Evolutionary conservation across 2,888 invertebrate species (phyloP).

Genomic region (Euspilapteryx auroguttella): DNA sequence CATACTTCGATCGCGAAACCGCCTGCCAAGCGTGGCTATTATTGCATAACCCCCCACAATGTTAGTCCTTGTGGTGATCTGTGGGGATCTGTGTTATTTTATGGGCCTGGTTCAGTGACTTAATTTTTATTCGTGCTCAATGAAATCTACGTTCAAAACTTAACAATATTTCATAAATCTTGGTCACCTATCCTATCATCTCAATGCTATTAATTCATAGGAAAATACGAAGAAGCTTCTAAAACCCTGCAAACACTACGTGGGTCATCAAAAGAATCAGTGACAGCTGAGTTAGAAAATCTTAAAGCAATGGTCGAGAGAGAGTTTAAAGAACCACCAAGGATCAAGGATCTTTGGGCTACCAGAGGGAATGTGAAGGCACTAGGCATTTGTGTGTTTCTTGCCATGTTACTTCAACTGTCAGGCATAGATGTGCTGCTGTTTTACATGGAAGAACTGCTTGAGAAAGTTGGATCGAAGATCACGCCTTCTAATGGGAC

Average conservation of each 20-base stretch:
- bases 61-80: too few relatives aligned
- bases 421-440: conserved; percentile 80
- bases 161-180: too few relatives aligned
- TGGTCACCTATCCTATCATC: too few relatives aligned
- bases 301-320: conserved; percentile 32
- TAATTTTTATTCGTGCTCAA: too few relatives aligned
- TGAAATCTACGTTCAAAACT: too few relatives aligned
- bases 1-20: too few relatives aligned
- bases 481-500: conserved; percentile 68
- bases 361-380: conserved; percentile 73
- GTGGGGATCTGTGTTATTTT: too few relatives aligned
- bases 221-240: conserved; percentile 62
- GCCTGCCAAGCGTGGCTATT: too few relatives aligned
- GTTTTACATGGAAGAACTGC: conserved; percentile 74
- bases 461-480: conserved; percentile 65
- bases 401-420: conserved; percentile 80
- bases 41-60: too few relatives aligned
- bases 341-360: conserved; percentile 64
- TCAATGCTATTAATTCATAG: conserved; percentile 7
- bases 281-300: conserved; percentile 63
- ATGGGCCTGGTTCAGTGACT: too few relatives aligned
- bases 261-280: conserved; percentile 55
- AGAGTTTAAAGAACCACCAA: conserved; percentile 33
- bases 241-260: conserved; percentile 68
- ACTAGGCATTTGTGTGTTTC: conserved; percentile 67